Base-by-base conservation (phyloP, 2,888 invertebrate species). In the Diachrysia chrysitis region DNA sequence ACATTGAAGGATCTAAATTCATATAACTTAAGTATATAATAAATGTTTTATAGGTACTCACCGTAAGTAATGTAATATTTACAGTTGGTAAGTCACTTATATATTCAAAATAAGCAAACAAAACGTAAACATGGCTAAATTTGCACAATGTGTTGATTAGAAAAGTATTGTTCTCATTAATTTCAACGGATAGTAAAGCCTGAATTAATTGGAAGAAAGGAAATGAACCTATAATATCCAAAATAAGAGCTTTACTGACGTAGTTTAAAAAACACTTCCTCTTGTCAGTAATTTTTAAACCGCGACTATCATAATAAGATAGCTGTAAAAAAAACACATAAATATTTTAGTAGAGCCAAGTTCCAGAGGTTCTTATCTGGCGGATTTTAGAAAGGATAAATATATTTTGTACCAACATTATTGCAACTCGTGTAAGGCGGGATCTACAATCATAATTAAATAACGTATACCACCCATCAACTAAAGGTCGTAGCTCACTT, bases 71-170 rank as follows among this genome's bases (percentile, higher is more conserved):
- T 37, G 82, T 80, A 53, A 82, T 79, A 46, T 87, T 87, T 0
- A 83, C 75, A 0, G 79, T 82, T 0, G 93, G 93, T 16, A 59
- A 53, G 63, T 93, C 89, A 14, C 89, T 85, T 25, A 91, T 62
- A 55, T 92, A 91, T 59, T 90, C 69, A 58, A 93, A 92, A 73
- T 89, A 93, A 6, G 88, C 91, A 59, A 84, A 75, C 12, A 93
- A 37, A 2, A 93, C 83, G 53, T 93, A 92, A 12, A 93, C 21
- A 63, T 92, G 92, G 1, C 90, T 81, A 42, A 87, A 92, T 78
- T 91, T 91, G 66, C 85, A 83, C 5, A 84, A 37, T 0, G 91
- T 90, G 29, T 87, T 84, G 0, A 91, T 21, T 59, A 90, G 65
- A 0, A 69, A 73, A 2, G 78, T 62, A 2, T 81, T 73, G 0